phyloP scores from a whole-genome alignment of 2,113 vertebrate species.

The Crotalus horridus region DNA sequence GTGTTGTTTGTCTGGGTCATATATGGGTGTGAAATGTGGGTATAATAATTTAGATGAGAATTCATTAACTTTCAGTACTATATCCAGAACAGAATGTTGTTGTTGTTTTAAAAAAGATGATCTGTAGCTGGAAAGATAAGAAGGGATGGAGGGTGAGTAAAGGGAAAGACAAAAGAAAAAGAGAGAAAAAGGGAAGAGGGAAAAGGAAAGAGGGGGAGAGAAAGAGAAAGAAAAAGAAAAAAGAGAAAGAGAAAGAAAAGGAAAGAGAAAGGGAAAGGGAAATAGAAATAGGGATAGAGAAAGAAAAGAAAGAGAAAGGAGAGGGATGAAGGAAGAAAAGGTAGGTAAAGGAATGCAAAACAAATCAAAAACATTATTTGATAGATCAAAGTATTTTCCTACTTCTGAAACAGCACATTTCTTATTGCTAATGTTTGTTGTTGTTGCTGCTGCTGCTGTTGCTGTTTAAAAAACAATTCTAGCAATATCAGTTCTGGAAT shows the following conservation, averaged over 20 bases:
- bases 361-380: slow-evolving; percentile 36
- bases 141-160: not conserved
- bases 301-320: not conserved
- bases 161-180: not conserved
- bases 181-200: not conserved
- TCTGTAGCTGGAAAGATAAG: not conserved
- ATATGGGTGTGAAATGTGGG: too few species aligned
- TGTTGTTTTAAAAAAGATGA: not conserved
- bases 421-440: slow-evolving; percentile 14
- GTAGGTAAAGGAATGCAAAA: not conserved
- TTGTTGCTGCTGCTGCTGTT: not conserved
- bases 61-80: not conserved
- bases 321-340: not conserved
- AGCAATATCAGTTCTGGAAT: slow-evolving; percentile 11
- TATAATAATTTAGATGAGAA: not conserved
- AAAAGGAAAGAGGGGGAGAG: not conserved
- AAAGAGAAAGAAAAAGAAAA: not conserved
- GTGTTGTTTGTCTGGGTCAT: too few species aligned
- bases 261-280: too few species aligned
- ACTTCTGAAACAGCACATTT: slow-evolving; percentile 51
- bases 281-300: not conserved
- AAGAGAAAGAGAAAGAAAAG: too few species aligned
- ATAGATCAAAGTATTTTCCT: slow-evolving; percentile 66
- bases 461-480: not conserved
- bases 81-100: not conserved